Conservation (phyloP, 2,888 invertebrate species). For the Baronia brevicornis region DNA sequence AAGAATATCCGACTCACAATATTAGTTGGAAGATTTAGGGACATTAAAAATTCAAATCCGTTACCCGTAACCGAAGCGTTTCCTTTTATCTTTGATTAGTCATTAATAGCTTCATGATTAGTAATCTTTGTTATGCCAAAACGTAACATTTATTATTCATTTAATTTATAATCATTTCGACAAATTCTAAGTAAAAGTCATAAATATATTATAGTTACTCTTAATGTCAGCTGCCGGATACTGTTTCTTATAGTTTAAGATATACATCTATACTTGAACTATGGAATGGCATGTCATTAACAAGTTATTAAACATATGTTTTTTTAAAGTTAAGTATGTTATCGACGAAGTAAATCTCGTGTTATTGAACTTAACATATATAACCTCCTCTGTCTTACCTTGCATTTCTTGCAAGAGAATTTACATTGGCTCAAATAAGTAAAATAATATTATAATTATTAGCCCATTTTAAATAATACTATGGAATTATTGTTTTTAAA, state of each 20-base stretch:
- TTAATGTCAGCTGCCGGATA: neutral
- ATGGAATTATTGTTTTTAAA: too few relatives aligned
- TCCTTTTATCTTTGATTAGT: constrained; percentile 51
- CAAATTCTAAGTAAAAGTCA: constrained; percentile 16
- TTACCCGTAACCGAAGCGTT: constrained; percentile 28
- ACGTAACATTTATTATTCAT: constrained; percentile 26
- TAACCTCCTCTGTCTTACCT: too few relatives aligned
- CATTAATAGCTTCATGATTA: constrained; percentile 55
- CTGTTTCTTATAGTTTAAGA: constrained; percentile 1
- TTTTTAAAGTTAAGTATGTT: too few relatives aligned
- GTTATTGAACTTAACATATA: too few relatives aligned
- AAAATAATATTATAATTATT: too few relatives aligned
- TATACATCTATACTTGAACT: too few relatives aligned
- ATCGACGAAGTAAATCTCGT: too few relatives aligned
- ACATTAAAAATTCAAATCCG: constrained; percentile 44
- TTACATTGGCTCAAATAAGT: too few relatives aligned
- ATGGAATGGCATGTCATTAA: too few relatives aligned
- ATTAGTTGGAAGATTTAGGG: constrained; percentile 47
- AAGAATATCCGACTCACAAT: constrained; percentile 39
- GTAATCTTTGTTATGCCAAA: constrained; percentile 37
- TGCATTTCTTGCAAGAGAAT: too few relatives aligned
- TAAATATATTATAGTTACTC: constrained; percentile 3
- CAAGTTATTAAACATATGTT: too few relatives aligned
- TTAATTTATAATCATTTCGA: constrained; percentile 25
- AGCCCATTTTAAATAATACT: too few relatives aligned